Evolutionary conservation across 2,888 invertebrate species (phyloP).

Genomic region (Apotomis turbidana): DNA sequence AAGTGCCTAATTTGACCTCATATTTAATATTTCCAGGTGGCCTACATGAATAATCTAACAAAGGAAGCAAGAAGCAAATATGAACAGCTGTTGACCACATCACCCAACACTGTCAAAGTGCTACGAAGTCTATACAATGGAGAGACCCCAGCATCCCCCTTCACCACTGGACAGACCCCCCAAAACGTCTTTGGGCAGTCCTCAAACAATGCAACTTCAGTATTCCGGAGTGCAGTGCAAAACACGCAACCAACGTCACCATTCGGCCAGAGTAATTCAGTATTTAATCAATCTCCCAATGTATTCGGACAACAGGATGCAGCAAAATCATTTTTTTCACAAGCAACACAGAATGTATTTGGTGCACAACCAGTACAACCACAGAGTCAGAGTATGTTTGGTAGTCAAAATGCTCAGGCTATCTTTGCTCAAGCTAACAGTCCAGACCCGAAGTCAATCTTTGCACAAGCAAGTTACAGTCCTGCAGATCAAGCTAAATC

Average conservation of each 20-base stretch:
- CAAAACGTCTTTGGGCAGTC: conserved; percentile 46
- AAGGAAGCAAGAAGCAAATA: conserved; percentile 63
- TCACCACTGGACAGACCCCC: conserved; percentile 45
- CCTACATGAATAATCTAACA: conserved; percentile 61
- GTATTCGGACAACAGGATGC: conserved; percentile 50
- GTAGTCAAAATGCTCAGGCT: background rate
- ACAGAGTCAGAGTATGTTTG: background rate
- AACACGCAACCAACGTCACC: conserved; percentile 53
- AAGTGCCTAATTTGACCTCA: background rate
- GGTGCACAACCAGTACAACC: conserved; percentile 12
- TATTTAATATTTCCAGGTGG: conserved; percentile 54
- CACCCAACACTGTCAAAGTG: conserved; percentile 55
- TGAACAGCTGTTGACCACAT: conserved; percentile 61
- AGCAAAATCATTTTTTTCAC: conserved; percentile 64
- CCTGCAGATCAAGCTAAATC: conserved; percentile 10
- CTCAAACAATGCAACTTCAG: conserved; percentile 56
- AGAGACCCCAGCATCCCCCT: conserved; percentile 60
- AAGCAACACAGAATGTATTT: conserved; percentile 58
- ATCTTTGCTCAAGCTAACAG: conserved; percentile 19
- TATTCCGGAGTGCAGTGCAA: conserved; percentile 67
- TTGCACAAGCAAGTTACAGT: conserved; percentile 21
- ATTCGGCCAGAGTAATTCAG: conserved; percentile 46
- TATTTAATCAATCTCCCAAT: conserved; percentile 43
- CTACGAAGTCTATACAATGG: conserved; percentile 65
- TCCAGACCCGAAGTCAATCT: conserved; percentile 5